Base-by-base conservation (phyloP, 2,797 vertebrate species). In the Girardinus metallicus region DNA sequence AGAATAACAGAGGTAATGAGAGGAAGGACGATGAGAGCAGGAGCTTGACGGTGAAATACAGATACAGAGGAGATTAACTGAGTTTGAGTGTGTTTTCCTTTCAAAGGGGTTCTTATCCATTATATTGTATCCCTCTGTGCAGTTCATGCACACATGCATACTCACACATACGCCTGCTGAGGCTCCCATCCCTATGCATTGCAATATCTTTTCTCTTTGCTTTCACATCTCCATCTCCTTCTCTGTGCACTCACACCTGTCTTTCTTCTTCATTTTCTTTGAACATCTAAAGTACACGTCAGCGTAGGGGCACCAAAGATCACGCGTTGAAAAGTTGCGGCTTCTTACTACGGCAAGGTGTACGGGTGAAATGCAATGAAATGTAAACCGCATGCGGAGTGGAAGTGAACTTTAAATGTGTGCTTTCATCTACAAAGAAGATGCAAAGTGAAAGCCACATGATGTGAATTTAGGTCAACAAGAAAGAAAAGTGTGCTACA, bases 1-100 rank as follows among this genome's bases (percentile, higher is more conserved):
- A 91, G 89, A 93, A 91, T 92, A 92, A 87, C 76, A 86, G 86
- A 91, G 78, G 90, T 92, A 93, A 93, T 92, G 87, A 93, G 92
- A 92, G 83, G 79, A 92, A 68, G 23, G 86, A 91, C 86, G 89
- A 93, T 92, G 88, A 90, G 86, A 91, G 89, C 29, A 46, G 74
- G 88, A 88, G 85, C 91, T 92, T 89, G 87, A 89, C 90, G 89
- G 90, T 43, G 73, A 90, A 92, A 94, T 92, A 91, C 89, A 91
- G 92, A 94, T 91, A 87, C 85, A 78, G 85, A 87, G 89, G 83
- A 92, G 91, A 94, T 94, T 93, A 95, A 89, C 88, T 78, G 84
- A 79, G 85, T 74, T 90, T 85, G 89, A 92, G 88, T 78, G 78
- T 11, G 85, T 89, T 90, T 92, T 86, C 82, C 81, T 92, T 93